Base-by-base conservation (phyloP, 2,888 invertebrate species). In the Sarcophaga variegata region DNA sequence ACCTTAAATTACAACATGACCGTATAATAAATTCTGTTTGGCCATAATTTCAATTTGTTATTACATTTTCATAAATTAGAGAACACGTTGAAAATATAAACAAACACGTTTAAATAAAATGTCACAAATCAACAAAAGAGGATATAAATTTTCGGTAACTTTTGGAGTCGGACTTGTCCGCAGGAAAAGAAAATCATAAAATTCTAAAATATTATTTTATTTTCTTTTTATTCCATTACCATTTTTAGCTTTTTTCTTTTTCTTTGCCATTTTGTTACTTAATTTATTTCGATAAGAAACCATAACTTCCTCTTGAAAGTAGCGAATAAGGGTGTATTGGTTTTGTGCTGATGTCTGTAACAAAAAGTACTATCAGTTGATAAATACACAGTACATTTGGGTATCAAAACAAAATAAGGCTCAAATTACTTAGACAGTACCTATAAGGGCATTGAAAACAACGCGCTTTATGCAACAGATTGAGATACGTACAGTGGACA, bases 51-150 rank as follows among this genome's bases (percentile, higher is more conserved):
- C 17, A 71, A 69, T 47, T 69, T 69, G 47, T 69, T 71, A 70
- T 59, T 54, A 71, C 14, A 59, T 25, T 71, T 59, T 59, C 1
- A 25, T 71, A 59, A 71, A 59, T 71, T n/a, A 20, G 11, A 37
- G 17, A 74, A 81, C 81, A 81, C 74, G 67, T 81, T 67, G 37
- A 6, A 8, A 25, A 25, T 20, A 74, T 62, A 62, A 81, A 81
- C 27, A 71, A 54, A 54, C 12, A 27, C 54, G 25, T 71, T 20
- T 54, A 71, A 69, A 71, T 25, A 11, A 25, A 71, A 71, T 71
- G 70, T 54, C 70, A 69, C 47, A 49, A 69, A 22, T 17, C n/a
- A 49, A 22, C 47, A 69, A 20, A 49, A 69, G 14, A 3, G 6
- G 12, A 22, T 20, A 71, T 59, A 71, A 17, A 71, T 59, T 71